Evolutionary conservation across 2,113 vertebrate species (phyloP), one percentile per base, ranked within the genome.

Genomic region (Camarhynchus parvulus): DNA sequence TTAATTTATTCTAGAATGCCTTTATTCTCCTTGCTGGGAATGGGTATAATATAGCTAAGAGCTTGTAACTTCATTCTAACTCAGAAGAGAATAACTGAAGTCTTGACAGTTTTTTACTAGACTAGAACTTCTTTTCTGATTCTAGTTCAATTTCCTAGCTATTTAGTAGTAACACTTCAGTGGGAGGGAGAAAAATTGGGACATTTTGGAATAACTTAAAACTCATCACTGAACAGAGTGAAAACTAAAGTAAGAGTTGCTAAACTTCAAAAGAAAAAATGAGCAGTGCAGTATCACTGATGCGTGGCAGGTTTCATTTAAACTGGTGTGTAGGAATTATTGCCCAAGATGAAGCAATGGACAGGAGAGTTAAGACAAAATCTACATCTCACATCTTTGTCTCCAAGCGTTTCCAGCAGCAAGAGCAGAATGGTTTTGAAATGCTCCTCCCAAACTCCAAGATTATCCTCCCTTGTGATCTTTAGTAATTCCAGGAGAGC

Each of bases 381-480:
- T 85, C 78, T 62, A 10, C 25, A 66, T 92, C 98, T 98, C 97
- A 99, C 99, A 22, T 99, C 99, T 98, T 99, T 99, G 95, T 99
- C 99, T 35, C 99, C 98, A 24, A 99, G 99, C 0, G 99, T 99
- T 97, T 99, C 99, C 95, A 99, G 98, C 88, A 99, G 98, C 67
- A 99, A 98, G 39, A 99, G 98, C 59, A 99, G 98, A 96, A 99
- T 99, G 76, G 99, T 99, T 97, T 99, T 99, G 94, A 99, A 99
- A 97, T 99, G 99, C 67, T 99, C 99, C 47, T 99, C 99, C 99
- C 99, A 99, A 79, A 99, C 99, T 12, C 99, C 99, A 7, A 98
- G 94, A 96, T 98, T 99, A 98, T 99, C 99, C 61, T 99, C 99
- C 20, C 99, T 98, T 0, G 99, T 99, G 97, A 99, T 99, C 97